A percentile compares a stretch with the other conserved stretches of the same genome.
Conservation (phyloP, 1,140 invertebrate genomes). For the Reticulitermes speratus region DNA sequence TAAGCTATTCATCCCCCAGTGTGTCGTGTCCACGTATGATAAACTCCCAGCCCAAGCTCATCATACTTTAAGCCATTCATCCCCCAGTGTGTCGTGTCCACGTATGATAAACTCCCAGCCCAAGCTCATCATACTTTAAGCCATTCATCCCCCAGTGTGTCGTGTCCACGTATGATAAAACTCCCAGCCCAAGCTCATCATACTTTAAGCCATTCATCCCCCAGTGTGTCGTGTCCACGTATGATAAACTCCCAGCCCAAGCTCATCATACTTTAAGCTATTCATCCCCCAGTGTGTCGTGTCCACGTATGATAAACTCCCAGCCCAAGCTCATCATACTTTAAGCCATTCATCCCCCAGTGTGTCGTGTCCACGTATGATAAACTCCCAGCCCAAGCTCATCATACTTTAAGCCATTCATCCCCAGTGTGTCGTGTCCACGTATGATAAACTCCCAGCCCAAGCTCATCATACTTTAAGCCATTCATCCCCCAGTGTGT, state of each 20-base stretch:
- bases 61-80: background rate
- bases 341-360: background rate
- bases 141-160: background rate
- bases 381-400: background rate
- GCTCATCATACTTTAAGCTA: slow-evolving; percentile 3
- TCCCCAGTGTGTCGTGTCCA: too few relatives aligned
- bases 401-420: background rate
- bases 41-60: background rate
- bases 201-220: background rate
- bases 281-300: too few relatives aligned
- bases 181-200: background rate
- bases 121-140: slow-evolving; percentile 3
- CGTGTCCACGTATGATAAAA: background rate
- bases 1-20: background rate
- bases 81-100: too few relatives aligned
- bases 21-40: too few relatives aligned
- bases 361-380: too few relatives aligned
- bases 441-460: background rate
- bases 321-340: background rate
- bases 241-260: background rate
- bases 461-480: slow-evolving; percentile 3
- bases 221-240: too few relatives aligned
- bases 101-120: background rate
- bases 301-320: background rate
- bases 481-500: background rate